Evolutionary conservation across 2,797 vertebrate species (phyloP).

Genomic region (Staurois parvus): DNA sequence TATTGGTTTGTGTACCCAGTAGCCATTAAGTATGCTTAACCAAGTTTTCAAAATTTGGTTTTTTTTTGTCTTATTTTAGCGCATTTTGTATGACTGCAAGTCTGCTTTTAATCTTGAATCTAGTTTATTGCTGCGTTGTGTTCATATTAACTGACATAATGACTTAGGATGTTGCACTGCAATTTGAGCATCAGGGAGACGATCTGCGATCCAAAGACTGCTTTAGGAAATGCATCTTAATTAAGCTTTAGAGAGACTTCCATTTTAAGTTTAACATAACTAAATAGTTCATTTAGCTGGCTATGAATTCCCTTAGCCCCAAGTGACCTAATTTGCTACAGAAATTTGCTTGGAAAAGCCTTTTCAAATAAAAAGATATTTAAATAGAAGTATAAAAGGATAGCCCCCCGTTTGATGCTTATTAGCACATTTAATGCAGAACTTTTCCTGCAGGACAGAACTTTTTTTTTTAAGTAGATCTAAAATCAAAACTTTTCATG

Average conservation of each 20-base stretch:
- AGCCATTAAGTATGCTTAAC: neutral
- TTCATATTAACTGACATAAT: slow-evolving; percentile 52
- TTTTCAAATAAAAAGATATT: slow-evolving; percentile 19
- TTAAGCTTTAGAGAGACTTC: slow-evolving; percentile 37
- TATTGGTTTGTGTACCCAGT: neutral
- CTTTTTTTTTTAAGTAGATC: too few relatives aligned
- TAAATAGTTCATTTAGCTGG: slow-evolving; percentile 27
- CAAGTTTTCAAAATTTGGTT: slow-evolving; percentile 8
- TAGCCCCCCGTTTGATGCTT: neutral
- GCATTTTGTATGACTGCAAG: neutral
- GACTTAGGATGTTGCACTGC: slow-evolving; percentile 40
- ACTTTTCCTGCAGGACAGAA: too few relatives aligned
- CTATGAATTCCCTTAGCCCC: slow-evolving; percentile 15
- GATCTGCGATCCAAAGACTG: slow-evolving; percentile 27
- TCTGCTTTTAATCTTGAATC: neutral
- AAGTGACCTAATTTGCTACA: slow-evolving; percentile 31
- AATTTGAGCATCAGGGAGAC: slow-evolving; percentile 21
- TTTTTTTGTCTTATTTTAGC: neutral
- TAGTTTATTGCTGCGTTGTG: slow-evolving; percentile 4
- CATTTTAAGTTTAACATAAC: slow-evolving; percentile 32
- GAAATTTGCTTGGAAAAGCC: slow-evolving; percentile 33
- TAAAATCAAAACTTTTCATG: too few relatives aligned
- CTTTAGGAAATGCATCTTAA: slow-evolving; percentile 54
- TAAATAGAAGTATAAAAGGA: neutral
- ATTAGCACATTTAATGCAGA: too few relatives aligned